Evolutionary conservation across 2,113 vertebrate genomes (phyloP).

Genomic region (Ginglymostoma cirratum): DNA sequence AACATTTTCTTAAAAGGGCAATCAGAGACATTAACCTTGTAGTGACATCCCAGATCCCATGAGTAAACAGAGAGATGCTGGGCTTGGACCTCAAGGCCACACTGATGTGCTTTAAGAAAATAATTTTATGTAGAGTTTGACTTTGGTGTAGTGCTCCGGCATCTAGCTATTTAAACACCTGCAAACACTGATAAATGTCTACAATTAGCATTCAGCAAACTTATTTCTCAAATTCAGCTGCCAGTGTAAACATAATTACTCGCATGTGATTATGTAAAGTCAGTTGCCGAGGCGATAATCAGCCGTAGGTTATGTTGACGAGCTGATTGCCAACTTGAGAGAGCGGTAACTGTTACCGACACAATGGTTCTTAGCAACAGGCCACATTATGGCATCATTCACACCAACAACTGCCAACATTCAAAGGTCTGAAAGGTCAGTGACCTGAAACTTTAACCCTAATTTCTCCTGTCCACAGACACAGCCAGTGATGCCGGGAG

Average conservation of each 20-base stretch:
- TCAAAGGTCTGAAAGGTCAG: background rate
- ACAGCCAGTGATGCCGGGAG: background rate
- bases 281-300: background rate
- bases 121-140: background rate
- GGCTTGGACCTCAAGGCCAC: background rate
- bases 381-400: background rate
- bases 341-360: background rate
- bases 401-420: background rate
- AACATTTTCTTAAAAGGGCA: background rate
- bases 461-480: background rate
- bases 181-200: background rate
- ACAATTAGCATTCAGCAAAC: conserved; percentile 4
- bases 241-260: background rate
- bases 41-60: background rate
- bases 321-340: background rate
- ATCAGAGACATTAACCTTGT: background rate
- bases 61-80: background rate
- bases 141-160: background rate
- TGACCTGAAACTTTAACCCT: background rate
- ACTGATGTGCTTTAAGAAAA: background rate
- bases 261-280: background rate
- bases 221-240: background rate
- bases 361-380: background rate
- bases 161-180: background rate
- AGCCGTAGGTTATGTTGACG: background rate